Evolutionary conservation across 2,888 invertebrate genomes (phyloP), one percentile per base, ranked within the genome.

Genomic region (Colletes collaris): DNA sequence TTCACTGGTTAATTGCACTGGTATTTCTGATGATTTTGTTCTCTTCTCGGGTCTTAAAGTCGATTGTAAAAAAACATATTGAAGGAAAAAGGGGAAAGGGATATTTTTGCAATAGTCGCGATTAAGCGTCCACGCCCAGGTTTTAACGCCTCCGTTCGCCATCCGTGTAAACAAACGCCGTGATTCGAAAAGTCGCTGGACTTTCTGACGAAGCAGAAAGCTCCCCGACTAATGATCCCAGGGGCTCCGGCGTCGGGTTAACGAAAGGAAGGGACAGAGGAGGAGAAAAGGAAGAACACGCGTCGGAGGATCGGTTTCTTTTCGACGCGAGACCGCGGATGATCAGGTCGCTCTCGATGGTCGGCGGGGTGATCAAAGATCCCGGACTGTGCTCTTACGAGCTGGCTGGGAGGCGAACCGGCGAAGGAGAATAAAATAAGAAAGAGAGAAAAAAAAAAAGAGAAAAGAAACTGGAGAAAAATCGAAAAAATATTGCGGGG

Each of bases 351-450:
- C 87, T 73, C 74, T 86, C 85, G 82, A 84, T 78, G 86, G 87
- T 86, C 90, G 90, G 91, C 89, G 88, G 88, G 88, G 82, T 86
- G 90, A 91, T 91, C 91, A 91, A 91, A 91, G 91, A 90, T 90
- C 81, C 79, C 79, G 74, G 55, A 69, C 74, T 84, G 80, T 81
- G 84, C 86, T 84, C 82, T 82, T 85, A 83, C 83, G 81, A 83
- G 81, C 74, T 70, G 74, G 27, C 46, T 46, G 46, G 58, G 70
- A 76, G 49, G 63, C 59, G 40, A n/a, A 35, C 37, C 50, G 68
- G 37, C 11, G 59, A 76, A 72, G 65, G 66, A 79, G 64, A 66
- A 27, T 27, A 27, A 27, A 27, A 27, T 27, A 27, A 27, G 27
- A 27, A 27, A 27, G 27, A 27, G 27, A 27, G 2, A 27, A 2